These are phyloP conservation scores for Phrynosoma blainvillii DNA, from an alignment of 2,113 vertebrate genomes.

Conservation along the genomic window DNA sequence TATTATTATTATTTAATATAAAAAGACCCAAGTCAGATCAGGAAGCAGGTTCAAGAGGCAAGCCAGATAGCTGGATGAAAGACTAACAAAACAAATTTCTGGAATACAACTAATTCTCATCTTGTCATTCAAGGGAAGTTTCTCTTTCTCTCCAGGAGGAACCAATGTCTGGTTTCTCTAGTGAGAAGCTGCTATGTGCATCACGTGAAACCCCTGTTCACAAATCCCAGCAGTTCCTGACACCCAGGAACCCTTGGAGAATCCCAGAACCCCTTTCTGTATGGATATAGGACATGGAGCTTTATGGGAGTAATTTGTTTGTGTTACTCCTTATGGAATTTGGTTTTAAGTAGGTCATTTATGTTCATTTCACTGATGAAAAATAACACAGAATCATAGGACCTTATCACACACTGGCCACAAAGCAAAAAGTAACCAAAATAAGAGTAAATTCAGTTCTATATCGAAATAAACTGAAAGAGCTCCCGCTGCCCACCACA, in stretches of 20 bases:
- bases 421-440: too few relatives aligned
- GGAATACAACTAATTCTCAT: neutral
- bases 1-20: too few relatives aligned
- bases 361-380: too few relatives aligned
- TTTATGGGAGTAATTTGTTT: too few relatives aligned
- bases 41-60: neutral
- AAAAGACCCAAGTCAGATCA: neutral
- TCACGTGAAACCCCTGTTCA: neutral
- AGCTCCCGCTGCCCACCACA: too few relatives aligned
- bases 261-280: neutral
- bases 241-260: neutral
- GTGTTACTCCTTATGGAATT: too few relatives aligned
- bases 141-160: neutral
- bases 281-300: too few relatives aligned
- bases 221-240: neutral
- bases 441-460: too few relatives aligned
- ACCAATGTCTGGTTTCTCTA: neutral
- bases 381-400: too few relatives aligned
- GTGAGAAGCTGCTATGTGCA: neutral
- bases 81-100: neutral
- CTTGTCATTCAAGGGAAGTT: neutral
- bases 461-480: too few relatives aligned
- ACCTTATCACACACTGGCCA: too few relatives aligned
- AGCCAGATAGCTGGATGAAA: neutral
- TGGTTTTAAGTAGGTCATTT: too few relatives aligned